Base-by-base conservation (phyloP, 1,140 invertebrate species). In the Drosophila pallidifrons region DNA sequence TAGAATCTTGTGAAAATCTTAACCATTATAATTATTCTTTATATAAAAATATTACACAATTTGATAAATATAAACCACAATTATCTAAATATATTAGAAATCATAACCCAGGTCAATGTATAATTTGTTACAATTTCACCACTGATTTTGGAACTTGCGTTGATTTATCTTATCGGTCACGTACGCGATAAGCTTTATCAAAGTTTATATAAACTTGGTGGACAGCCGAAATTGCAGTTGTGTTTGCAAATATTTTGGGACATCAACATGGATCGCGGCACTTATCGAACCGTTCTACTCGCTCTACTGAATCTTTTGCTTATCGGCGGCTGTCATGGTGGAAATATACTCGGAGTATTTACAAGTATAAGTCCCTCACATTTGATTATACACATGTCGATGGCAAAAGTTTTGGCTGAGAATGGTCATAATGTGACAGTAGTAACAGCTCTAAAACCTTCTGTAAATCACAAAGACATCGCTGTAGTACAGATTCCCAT, bases 361-460 rank as follows among this genome's bases (percentile, higher is more conserved):
- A 75, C 79, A 3, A 87, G 83, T 11, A 46, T 81, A 5, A 91
- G 88, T 58, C 81, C 85, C 1, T 92, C 91, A 3, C 91, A 92
- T 64, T 69, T 92, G 47, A 81, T 92, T 1, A 57, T 92, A 1
- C 75, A 92, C 5, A 86, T 91, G 86, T 85, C 91, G 1, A 70
- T 92, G 58, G 72, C 69, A 1, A 75, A 73, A 35, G 71, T 80
- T 7, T 38, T 92, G 20, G 89, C 81, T 0, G 89, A 92, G 28
- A 43, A 59, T 3, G 89, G 89, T 5, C 91, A 92, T 38, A 87
- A 92, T 64, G 73, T 92, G 1, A 92, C 91, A 0, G 86, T 92
- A 0, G 81, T 92, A 0, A 77, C 79, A 0, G 52, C 54, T 0
- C 2, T 87, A 0, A 79, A 82, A 28, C 90, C 90, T 1, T 67